Evolutionary conservation across 1,140 invertebrate genomes (phyloP).

Genomic region (Brachionus plicatilis): DNA sequence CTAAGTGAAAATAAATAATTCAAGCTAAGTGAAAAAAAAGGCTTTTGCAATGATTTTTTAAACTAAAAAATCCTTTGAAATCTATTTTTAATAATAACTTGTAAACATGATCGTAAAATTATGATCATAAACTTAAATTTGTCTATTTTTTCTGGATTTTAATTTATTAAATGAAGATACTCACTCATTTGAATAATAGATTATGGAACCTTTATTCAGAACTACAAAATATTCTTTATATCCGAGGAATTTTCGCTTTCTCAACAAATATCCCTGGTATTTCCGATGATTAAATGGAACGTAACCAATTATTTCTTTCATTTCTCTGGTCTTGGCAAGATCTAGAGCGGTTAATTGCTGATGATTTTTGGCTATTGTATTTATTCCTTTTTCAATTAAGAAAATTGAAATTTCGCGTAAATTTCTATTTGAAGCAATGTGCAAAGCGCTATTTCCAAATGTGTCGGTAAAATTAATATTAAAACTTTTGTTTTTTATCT

Average conservation of each 20-base stretch:
- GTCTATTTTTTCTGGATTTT: not conserved
- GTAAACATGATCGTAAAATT: too few species aligned
- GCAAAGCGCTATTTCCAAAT: conserved; percentile 66
- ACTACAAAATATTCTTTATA: conserved; percentile 38
- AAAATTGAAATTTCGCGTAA: conserved; percentile 65
- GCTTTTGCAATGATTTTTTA: too few species aligned
- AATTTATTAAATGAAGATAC: not conserved
- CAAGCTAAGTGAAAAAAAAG: too few species aligned
- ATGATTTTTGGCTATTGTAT: conserved; percentile 55
- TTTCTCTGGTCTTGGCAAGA: conserved; percentile 61
- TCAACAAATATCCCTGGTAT: conserved; percentile 30
- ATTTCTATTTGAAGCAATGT: conserved; percentile 64
- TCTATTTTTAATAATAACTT: too few species aligned
- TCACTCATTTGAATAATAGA: conserved; percentile 38
- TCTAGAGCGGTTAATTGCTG: conserved; percentile 59
- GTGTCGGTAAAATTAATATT: conserved; percentile 58
- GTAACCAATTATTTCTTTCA: conserved; percentile 52
- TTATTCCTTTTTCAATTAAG: conserved; percentile 62
- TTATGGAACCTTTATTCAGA: conserved; percentile 1
- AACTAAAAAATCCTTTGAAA: too few species aligned
- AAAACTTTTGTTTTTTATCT: conserved; percentile 50
- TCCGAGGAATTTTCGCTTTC: conserved; percentile 29
- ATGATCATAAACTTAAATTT: too few species aligned
- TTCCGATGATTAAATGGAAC: conserved; percentile 3
- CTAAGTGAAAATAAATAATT: too few species aligned